Base-by-base conservation (phyloP, 2,113 vertebrate species). In the Plecotus auritus region DNA sequence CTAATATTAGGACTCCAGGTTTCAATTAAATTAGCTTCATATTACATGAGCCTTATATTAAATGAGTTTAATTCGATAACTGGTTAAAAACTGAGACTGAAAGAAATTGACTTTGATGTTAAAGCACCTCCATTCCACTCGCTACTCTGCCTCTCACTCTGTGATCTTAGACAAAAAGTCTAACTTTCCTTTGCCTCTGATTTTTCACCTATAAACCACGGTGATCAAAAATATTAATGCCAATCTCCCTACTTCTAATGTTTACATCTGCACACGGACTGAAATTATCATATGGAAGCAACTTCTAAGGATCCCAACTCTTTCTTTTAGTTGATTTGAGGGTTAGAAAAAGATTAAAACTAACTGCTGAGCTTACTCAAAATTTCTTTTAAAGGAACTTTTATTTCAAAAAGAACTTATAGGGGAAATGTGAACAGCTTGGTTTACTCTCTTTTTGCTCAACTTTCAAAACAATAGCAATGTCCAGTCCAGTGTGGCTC, bases 291-390 rank as follows among this genome's bases (percentile, higher is more conserved):
- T 22, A 67, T 6, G 28, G 87, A 95, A 96, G 80, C 1, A 93
- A 93, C 95, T 94, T 90, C 37, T 17, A 72, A 4, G 30, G 45
- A 59, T 51, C 80, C 8, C 40, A 88, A 6, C 20, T 86, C 59
- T 85, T 92, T 30, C 0, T 95, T 97, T 96, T 61, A 84, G 56
- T 51, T 89, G 76, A 89, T 69, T 59, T 92, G 81, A 85, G 2
- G 32, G 17, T 83, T 73, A 97, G 76, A 94, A 92, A 28, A 35
- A 96, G 23, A 90, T 94, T 78, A 54, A 95, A 96, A 96, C 26
- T 95, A 51, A 90, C 37, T 42, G 91, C 51, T 86, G 30, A 94
- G 5, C 0, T 54, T 37, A 91, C 23, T 66, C 4, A 67, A 56
- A 47, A 30, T 40, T 81, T 67, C 37, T 77, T 74, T 51, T 12